phyloP scores from a whole-genome alignment of 2,888 invertebrate genomes.

The Patella ulyssiponensis region DNA sequence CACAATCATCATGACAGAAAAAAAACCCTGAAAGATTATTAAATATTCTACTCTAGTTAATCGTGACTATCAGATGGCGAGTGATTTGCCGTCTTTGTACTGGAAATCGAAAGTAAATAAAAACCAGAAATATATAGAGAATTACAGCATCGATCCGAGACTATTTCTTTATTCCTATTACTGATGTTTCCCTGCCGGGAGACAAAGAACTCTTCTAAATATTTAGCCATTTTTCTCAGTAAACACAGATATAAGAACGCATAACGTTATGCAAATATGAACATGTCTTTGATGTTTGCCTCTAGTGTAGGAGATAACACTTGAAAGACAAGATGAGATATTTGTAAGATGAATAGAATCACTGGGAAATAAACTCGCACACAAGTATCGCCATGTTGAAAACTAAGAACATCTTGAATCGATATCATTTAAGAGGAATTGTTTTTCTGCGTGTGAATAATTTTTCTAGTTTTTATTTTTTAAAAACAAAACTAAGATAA shows the following conservation, averaged over 20 bases:
- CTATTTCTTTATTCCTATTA: slow-evolving; percentile 1
- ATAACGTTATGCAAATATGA: not conserved
- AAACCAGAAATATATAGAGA: not conserved
- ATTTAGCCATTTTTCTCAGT: slow-evolving; percentile 8
- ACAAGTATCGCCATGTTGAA: too few relatives aligned
- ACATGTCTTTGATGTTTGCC: not conserved
- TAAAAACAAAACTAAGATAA: too few relatives aligned
- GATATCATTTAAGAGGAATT: too few relatives aligned
- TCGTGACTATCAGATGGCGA: slow-evolving; percentile 7
- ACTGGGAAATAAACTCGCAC: too few relatives aligned
- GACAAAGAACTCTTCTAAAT: slow-evolving; percentile 9
- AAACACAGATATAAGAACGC: slow-evolving; percentile 7
- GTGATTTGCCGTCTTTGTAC: not conserved
- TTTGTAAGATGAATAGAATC: too few relatives aligned
- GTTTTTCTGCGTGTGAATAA: too few relatives aligned
- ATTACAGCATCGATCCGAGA: not conserved
- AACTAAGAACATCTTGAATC: too few relatives aligned
- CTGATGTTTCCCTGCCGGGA: not conserved
- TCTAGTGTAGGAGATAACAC: not conserved
- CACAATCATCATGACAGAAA: not conserved
- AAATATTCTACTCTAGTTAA: not conserved
- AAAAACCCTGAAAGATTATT: not conserved
- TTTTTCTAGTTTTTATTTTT: too few relatives aligned
- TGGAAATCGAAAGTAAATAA: slow-evolving; percentile 7
- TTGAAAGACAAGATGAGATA: not conserved